phyloP scores from a whole-genome alignment of 2,888 invertebrate genomes.

The Metopia argyrocephala region DNA sequence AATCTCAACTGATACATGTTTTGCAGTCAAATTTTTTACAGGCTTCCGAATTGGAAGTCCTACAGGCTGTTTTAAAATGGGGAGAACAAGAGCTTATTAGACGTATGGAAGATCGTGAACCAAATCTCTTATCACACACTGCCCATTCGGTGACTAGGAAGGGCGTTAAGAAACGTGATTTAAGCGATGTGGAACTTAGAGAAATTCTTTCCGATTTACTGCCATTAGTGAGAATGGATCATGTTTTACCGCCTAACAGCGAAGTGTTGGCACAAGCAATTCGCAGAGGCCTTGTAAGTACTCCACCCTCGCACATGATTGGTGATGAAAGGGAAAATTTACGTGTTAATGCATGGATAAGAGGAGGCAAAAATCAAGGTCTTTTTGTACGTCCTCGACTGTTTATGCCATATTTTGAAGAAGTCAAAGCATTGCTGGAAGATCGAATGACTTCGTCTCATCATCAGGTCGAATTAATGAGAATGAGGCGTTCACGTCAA shows the following conservation, averaged over 20 bases:
- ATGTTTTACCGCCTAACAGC: constrained; percentile 91
- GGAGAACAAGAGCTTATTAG: constrained; percentile 90
- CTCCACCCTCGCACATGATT: constrained; percentile 91
- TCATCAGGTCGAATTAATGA: constrained; percentile 86
- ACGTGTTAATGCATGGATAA: constrained; percentile 88
- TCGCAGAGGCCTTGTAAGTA: constrained; percentile 86
- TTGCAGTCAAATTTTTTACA: constrained; percentile 88
- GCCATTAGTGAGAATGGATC: constrained; percentile 92
- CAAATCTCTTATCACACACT: constrained; percentile 93
- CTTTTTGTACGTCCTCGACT: constrained; percentile 90
- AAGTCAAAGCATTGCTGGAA: constrained; percentile 91
- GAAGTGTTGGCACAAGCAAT: constrained; percentile 86
- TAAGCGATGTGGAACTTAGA: constrained; percentile 90
- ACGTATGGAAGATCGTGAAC: constrained; percentile 92
- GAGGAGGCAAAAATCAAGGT: constrained; percentile 85
- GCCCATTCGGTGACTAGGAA: constrained; percentile 94
- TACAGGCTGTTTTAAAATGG: constrained; percentile 92
- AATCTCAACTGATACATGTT: constrained; percentile 86
- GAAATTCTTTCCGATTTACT: constrained; percentile 91
- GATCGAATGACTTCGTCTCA: constrained; percentile 87
- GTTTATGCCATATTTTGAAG: constrained; percentile 96
- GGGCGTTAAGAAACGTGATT: constrained; percentile 87
- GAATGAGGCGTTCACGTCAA: constrained; percentile 85
- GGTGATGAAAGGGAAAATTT: constrained; percentile 84
- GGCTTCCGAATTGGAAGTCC: constrained; percentile 92